phyloP scores from a whole-genome alignment of 1,140 invertebrate species.

The Drosophila mayri region DNA sequence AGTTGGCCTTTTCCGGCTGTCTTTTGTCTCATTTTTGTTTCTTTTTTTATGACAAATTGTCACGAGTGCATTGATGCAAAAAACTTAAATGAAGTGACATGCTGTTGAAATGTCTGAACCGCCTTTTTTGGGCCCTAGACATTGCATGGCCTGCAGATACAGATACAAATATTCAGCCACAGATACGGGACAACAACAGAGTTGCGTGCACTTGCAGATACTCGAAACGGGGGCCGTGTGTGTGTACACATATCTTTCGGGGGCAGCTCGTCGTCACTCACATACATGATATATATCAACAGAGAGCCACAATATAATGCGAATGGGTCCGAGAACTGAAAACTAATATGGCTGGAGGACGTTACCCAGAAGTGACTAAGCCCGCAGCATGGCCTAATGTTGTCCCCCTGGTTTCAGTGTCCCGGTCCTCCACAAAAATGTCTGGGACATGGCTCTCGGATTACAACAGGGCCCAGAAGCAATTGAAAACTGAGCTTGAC shows the following conservation, averaged over 20 bases:
- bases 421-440: slow-evolving; percentile 3
- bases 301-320: slow-evolving; percentile 63
- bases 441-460: slow-evolving; percentile 61
- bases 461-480: slow-evolving; percentile 64
- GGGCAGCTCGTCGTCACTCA: slow-evolving; percentile 44
- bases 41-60: slow-evolving; percentile 80
- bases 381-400: slow-evolving; percentile 66
- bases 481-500: slow-evolving; percentile 81
- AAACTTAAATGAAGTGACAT: slow-evolving; percentile 83
- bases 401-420: not conserved
- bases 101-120: slow-evolving; percentile 78
- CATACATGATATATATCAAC: slow-evolving; percentile 34
- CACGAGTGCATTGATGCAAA: slow-evolving; percentile 83
- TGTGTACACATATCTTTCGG: slow-evolving; percentile 38
- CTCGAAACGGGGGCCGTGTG: slow-evolving; percentile 30
- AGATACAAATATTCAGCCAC: slow-evolving; percentile 20
- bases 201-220: slow-evolving; percentile 56
- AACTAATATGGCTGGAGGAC: slow-evolving; percentile 72
- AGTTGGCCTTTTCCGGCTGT: slow-evolving; percentile 41
- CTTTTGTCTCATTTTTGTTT: not conserved
- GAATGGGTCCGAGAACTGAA: slow-evolving; percentile 49
- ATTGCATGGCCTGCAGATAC: slow-evolving; percentile 18
- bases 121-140: slow-evolving; percentile 46
- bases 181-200: slow-evolving; percentile 36
- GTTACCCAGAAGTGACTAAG: slow-evolving; percentile 65